Percentiles rank a stretch among this genome's conserved stretches.
Evolutionary conservation across 1,140 invertebrate genomes (phyloP).

Genomic region (Subanguina moxae): DNA sequence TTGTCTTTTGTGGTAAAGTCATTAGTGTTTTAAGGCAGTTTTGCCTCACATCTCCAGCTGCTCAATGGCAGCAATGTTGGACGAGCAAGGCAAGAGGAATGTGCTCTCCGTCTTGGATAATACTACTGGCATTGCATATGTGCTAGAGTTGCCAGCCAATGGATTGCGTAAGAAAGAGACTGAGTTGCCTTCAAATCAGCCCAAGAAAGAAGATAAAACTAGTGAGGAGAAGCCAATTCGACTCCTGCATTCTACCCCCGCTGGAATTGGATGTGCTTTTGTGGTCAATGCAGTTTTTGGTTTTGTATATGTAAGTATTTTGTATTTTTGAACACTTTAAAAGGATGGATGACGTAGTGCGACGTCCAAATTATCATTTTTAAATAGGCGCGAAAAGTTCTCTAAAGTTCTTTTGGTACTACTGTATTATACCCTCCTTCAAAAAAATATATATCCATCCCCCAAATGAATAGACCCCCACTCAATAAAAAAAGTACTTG

Average conservation of each 20-base stretch:
- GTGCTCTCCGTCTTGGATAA: not conserved
- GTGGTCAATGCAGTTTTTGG: not conserved
- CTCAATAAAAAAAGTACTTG: no score
- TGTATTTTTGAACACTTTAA: no score
- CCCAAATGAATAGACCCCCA: no score
- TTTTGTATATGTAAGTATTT: not conserved
- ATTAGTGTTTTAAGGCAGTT: not conserved
- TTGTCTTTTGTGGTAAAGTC: not conserved
- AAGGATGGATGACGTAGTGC: no score
- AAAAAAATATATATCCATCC: no score
- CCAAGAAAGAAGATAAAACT: not conserved
- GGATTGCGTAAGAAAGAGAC: not conserved
- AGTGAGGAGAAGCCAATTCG: not conserved
- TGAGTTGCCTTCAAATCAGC: not conserved
- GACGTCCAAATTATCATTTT: no score
- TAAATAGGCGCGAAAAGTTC: no score
- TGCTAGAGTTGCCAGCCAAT: not conserved
- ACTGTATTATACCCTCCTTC: no score
- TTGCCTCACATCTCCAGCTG: conserved; percentile 3
- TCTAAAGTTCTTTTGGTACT: no score
- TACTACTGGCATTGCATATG: not conserved
- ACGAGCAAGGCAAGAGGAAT: conserved; percentile 4
- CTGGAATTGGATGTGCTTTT: not conserved
- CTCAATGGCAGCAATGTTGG: not conserved
- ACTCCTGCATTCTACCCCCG: not conserved